A percentile compares a stretch with the other conserved stretches of the same genome.
Conservation (phyloP, 2,797 vertebrate species). For the Capromys pilorides region DNA sequence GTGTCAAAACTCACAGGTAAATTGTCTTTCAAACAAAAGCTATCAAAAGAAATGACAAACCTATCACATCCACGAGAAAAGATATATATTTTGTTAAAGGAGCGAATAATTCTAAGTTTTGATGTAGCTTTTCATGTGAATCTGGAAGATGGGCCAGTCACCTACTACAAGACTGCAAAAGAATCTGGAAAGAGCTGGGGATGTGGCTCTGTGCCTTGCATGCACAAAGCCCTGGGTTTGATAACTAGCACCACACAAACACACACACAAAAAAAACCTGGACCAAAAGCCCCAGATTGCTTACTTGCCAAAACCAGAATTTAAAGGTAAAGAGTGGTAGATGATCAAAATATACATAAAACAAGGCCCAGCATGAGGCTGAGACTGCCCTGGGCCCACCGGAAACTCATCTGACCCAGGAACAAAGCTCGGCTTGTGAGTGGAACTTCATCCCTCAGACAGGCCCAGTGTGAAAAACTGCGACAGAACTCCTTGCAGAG, state of each 20-base stretch:
- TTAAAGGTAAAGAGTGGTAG: not conserved
- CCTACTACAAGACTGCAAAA: not conserved
- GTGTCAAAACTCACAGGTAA: not conserved
- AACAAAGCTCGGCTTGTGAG: too few species aligned
- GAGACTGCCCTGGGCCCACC: too few species aligned
- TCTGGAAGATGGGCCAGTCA: not conserved
- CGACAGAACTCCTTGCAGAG: too few species aligned
- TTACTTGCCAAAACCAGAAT: not conserved
- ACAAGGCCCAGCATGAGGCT: not conserved
- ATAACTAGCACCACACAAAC: not conserved
- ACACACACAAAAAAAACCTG: not conserved
- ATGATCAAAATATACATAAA: not conserved
- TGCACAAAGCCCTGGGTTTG: not conserved
- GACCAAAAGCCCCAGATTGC: not conserved
- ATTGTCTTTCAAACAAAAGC: not conserved
- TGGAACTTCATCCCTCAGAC: too few species aligned
- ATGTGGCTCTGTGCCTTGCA: not conserved
- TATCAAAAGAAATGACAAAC: not conserved
- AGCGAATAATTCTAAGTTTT: not conserved
- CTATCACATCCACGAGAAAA: not conserved
- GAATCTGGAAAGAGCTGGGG: not conserved
- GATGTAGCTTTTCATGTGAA: not conserved
- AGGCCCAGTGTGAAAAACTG: too few species aligned
- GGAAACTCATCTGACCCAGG: too few species aligned
- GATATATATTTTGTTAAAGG: not conserved